phyloP scores from a whole-genome alignment of 2,113 vertebrate genomes.

The Speoplatyrhinus poulsoni region DNA sequence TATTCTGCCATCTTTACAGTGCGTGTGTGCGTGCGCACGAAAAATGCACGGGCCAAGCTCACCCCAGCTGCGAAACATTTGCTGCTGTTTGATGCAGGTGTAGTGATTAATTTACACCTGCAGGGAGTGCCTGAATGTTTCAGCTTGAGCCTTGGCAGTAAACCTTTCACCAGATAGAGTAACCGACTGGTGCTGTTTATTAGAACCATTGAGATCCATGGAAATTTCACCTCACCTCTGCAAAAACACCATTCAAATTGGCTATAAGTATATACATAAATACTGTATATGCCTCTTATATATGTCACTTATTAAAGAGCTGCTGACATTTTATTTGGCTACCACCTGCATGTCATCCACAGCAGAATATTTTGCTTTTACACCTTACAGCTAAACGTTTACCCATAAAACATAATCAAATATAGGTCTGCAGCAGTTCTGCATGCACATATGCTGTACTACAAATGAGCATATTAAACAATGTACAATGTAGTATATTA shows the following conservation, averaged over 20 bases:
- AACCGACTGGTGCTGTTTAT: constrained; percentile 17
- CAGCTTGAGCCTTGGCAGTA: constrained; percentile 35
- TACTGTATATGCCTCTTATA: no score
- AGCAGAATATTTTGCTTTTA: neutral
- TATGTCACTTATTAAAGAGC: no score
- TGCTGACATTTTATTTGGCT: no score
- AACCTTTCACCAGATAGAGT: constrained; percentile 16
- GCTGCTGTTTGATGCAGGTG: constrained; percentile 38
- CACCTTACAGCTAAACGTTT: neutral
- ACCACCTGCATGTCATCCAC: no score
- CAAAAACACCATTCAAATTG: no score
- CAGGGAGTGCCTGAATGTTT: constrained; percentile 40
- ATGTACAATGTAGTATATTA: neutral
- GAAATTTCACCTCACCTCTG: neutral
- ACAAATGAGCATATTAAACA: no score
- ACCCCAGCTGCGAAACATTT: constrained; percentile 17
- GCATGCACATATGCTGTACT: neutral
- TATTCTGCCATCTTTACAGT: constrained; percentile 12
- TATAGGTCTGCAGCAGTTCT: neutral
- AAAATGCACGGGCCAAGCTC: constrained; percentile 1
- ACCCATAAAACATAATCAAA: neutral
- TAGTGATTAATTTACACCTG: constrained; percentile 51
- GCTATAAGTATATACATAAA: no score
- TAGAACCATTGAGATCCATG: constrained; percentile 2
- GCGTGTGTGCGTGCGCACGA: neutral